phyloP scores from a whole-genome alignment of 2,888 invertebrate species.

The Yponomeuta malinellus region DNA sequence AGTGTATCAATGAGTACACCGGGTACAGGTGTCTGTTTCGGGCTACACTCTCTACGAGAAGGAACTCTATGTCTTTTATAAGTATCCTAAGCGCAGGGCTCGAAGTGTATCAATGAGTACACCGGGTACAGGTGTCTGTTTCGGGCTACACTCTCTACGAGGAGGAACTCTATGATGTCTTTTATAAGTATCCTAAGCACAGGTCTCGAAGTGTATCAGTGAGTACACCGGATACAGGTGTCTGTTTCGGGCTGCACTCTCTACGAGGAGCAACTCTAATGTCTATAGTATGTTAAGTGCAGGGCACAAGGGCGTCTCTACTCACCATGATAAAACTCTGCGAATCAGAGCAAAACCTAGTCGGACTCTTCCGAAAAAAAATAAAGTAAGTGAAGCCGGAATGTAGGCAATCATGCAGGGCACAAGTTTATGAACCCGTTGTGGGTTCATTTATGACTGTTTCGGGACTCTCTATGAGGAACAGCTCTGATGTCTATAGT shows the following conservation, averaged over 20 bases:
- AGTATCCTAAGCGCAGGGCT: slow-evolving; percentile 45
- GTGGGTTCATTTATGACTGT: slow-evolving; percentile 86
- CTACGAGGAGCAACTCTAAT: slow-evolving; percentile 94
- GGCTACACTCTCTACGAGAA: slow-evolving; percentile 89
- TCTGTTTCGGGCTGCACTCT: slow-evolving; percentile 87
- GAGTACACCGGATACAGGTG: slow-evolving; percentile 93
- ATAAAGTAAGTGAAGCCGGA: too few species aligned
- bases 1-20: slow-evolving; percentile 94
- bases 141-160: too few species aligned
- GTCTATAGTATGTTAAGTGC: slow-evolving; percentile 78
- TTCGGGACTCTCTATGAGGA: slow-evolving; percentile 95
- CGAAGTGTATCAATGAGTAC: too few species aligned
- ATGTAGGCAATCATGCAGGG: slow-evolving; percentile 57
- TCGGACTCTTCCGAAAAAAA: too few species aligned
- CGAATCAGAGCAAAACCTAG: too few species aligned
- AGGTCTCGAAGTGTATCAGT: slow-evolving; percentile 92
- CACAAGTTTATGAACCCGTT: slow-evolving; percentile 87
- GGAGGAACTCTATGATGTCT: too few species aligned
- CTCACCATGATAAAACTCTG: too few species aligned
- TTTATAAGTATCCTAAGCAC: background rate
- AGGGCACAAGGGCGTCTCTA: too few species aligned
- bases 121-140: too few species aligned
- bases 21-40: slow-evolving; percentile 92
- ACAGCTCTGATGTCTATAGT: slow-evolving; percentile 93
- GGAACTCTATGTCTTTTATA: slow-evolving; percentile 91